Percentiles rank a stretch among this genome's conserved stretches.
Conservation (phyloP, 2,888 invertebrate genomes). For the Cephus nigrinus region DNA sequence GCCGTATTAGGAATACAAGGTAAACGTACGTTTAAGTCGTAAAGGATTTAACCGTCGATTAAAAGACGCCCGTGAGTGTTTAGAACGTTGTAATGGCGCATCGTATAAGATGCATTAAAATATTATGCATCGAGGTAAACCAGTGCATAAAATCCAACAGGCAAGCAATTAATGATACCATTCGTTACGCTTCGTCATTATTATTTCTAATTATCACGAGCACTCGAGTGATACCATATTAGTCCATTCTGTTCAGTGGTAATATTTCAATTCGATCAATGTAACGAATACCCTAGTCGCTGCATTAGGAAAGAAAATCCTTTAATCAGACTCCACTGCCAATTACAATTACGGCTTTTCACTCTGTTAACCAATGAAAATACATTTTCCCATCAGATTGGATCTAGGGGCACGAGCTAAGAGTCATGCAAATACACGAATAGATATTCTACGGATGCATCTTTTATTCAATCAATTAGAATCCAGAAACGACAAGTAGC, state of each 20-base stretch:
- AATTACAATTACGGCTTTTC: neutral
- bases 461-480: neutral
- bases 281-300: neutral
- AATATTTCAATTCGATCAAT: neutral
- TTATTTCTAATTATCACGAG: conserved; percentile 28
- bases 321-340: neutral
- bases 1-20: neutral
- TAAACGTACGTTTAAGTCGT: neutral
- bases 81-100: neutral
- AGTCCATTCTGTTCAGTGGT: neutral
- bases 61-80: neutral
- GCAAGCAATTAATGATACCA: conserved; percentile 25
- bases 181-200: conserved; percentile 34
- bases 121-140: neutral
- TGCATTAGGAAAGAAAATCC: neutral
- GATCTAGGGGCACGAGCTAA: neutral
- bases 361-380: neutral
- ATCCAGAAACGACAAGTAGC: neutral
- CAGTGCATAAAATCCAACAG: neutral
- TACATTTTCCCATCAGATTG: neutral
- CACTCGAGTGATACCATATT: neutral
- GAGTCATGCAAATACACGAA: neutral
- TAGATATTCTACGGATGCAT: neutral
- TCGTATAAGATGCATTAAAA: neutral
- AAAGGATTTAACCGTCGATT: neutral